Percentiles rank a stretch among this genome's conserved stretches.
Evolutionary conservation across 2,797 vertebrate genomes (phyloP).

Genomic region (Rhinella marina): DNA sequence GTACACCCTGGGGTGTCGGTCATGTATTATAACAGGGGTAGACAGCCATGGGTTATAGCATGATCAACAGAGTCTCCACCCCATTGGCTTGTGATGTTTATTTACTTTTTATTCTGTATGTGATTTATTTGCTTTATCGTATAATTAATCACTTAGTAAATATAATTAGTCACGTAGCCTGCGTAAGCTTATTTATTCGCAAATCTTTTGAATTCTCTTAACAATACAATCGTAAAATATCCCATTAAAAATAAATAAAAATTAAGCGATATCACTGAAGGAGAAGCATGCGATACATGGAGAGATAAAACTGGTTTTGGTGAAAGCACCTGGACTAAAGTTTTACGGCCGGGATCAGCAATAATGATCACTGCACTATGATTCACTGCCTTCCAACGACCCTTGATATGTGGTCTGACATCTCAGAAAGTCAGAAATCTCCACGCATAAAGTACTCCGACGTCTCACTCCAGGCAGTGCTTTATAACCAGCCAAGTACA

Average conservation of each 20-base stretch:
- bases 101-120: no score
- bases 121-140: no score
- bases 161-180: no score
- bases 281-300: background rate
- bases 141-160: no score
- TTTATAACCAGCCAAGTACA: slow-evolving; percentile 42
- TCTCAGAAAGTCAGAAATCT: slow-evolving; percentile 1
- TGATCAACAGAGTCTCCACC: no score
- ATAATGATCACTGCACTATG: background rate
- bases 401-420: slow-evolving; percentile 28
- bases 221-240: background rate
- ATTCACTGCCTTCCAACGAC: background rate
- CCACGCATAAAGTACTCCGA: background rate
- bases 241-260: slow-evolving; percentile 6
- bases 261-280: background rate
- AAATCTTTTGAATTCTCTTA: no score
- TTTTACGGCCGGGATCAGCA: background rate
- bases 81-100: no score
- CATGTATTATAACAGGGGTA: no score
- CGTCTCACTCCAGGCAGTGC: slow-evolving; percentile 25
- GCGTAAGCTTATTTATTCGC: no score
- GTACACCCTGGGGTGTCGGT: no score
- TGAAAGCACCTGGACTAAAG: background rate
- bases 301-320: background rate
- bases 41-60: no score